These are phyloP conservation scores for Pimpla rufipes DNA, from an alignment of 2,888 invertebrate genomes.

Conservation along the genomic window DNA sequence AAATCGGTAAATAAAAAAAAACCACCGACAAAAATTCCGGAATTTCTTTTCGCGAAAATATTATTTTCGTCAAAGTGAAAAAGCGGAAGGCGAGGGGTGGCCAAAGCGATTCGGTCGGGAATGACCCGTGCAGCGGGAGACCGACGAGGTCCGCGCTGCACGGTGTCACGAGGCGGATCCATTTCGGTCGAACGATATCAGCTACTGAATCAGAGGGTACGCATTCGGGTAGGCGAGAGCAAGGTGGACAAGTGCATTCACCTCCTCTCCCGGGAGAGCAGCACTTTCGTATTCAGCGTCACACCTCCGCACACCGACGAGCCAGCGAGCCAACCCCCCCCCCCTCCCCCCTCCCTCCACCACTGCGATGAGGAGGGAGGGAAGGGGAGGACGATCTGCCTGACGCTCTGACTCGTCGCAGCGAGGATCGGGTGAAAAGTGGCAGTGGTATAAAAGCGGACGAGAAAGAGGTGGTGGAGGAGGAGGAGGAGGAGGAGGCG, in stretches of 20 bases:
- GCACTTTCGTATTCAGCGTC: slow-evolving; percentile 72
- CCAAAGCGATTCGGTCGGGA: neutral
- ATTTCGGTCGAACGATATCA: slow-evolving; percentile 67
- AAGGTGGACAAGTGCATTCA: slow-evolving; percentile 73
- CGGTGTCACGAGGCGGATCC: slow-evolving; percentile 70
- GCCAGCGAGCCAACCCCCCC: neutral
- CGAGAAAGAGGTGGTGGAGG: neutral
- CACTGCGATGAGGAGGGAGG: too few relatives aligned
- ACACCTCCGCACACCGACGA: slow-evolving; percentile 54
- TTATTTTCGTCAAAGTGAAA: too few relatives aligned
- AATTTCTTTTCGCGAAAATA: too few relatives aligned
- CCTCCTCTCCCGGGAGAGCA: slow-evolving; percentile 69
- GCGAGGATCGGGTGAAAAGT: slow-evolving; percentile 56
- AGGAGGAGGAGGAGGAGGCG: slow-evolving; percentile 1
- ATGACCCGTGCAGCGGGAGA: slow-evolving; percentile 23
- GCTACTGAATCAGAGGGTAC: slow-evolving; percentile 47
- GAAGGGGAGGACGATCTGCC: slow-evolving; percentile 30
- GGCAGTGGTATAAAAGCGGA: slow-evolving; percentile 23
- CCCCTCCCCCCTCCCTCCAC: neutral
- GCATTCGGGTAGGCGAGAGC: slow-evolving; percentile 47
- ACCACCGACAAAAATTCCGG: too few relatives aligned
- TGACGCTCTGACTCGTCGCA: slow-evolving; percentile 24
- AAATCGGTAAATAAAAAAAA: too few relatives aligned
- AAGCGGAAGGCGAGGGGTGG: too few relatives aligned
- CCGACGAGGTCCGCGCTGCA: too few relatives aligned